Evolutionary conservation across 2,113 vertebrate species (phyloP), one percentile per base, ranked within the genome.

Genomic region (Lathamus discolor): DNA sequence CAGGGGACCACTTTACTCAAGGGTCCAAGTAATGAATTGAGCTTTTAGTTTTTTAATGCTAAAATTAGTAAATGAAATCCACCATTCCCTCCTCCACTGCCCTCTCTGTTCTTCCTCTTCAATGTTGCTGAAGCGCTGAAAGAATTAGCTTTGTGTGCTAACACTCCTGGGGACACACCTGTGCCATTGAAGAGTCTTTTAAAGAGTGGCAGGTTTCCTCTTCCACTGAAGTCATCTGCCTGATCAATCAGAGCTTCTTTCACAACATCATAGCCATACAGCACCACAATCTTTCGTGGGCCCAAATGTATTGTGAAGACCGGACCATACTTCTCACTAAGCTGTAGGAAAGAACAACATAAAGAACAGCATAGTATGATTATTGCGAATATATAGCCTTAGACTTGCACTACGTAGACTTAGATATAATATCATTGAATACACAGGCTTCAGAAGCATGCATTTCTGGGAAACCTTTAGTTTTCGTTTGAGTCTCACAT

Each of bases 191-290:
- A 93, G 54, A 92, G 4, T 86, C 20, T 97, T 27, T 92, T 25
- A 54, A 76, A 0, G 29, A 97, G 3, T 43, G 97, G 96, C 14
- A 97, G 85, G 19, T 0, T 16, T 27, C 95, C 96, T 96, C 98
- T 98, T 84, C 97, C 97, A 19, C 97, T 95, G 96, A 98, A 98
- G 18, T 86, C 84, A 28, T 98, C 97, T 44, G 88, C 97, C 23
- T 78, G 87, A 43, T 98, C 97, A 44, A 97, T 35, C 49, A 98
- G 88, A 25, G 98, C 98, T 96, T 98, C 98, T 84, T 97, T 98
- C 48, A 98, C 54, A 11, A 13, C 96, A 24, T 98, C 93, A 28
- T 98, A 97, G 11, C 98, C 98, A 59, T 95, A 85, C 8, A 98
- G 68, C 20, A 98, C 96, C 67, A 98, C 97, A 37, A 51, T 1